Percentiles rank a stretch among this genome's conserved stretches.
Evolutionary conservation across 2,888 invertebrate species (phyloP).

Genomic region (Abrostola tripartita): DNA sequence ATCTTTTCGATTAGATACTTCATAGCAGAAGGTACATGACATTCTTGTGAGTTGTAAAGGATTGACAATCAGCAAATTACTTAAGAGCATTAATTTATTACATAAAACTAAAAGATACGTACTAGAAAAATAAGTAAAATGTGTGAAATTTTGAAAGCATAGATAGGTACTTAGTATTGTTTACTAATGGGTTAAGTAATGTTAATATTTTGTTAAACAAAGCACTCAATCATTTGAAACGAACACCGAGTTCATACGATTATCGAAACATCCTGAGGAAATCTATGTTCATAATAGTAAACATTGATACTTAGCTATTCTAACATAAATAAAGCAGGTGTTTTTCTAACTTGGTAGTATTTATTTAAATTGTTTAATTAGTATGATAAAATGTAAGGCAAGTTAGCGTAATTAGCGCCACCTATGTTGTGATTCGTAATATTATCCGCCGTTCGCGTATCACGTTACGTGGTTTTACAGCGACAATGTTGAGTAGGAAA

Average conservation of each 20-base stretch:
- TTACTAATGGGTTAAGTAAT: neutral
- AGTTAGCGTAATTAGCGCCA: conserved; percentile 50
- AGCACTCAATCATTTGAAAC: neutral
- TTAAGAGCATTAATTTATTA: no score
- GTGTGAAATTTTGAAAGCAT: no score
- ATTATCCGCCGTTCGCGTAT: conserved; percentile 15
- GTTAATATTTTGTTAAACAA: neutral
- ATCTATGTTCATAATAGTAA: conserved; percentile 1
- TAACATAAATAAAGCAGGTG: neutral
- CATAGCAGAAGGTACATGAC: no score
- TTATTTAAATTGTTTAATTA: no score
- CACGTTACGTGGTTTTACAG: conserved; percentile 23
- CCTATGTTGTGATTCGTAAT: conserved; percentile 40
- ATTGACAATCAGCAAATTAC: no score
- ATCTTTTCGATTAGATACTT: no score
- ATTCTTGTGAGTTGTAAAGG: no score
- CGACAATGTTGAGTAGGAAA: conserved; percentile 5
- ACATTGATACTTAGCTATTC: neutral
- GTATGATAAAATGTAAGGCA: no score
- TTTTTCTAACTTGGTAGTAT: neutral
- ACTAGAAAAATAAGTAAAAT: no score
- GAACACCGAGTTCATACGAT: neutral
- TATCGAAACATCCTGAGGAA: conserved; percentile 4
- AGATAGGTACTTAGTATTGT: no score
- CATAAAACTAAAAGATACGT: no score